Conservation (phyloP, 2,113 vertebrate species). For the Ciconia maguari region DNA sequence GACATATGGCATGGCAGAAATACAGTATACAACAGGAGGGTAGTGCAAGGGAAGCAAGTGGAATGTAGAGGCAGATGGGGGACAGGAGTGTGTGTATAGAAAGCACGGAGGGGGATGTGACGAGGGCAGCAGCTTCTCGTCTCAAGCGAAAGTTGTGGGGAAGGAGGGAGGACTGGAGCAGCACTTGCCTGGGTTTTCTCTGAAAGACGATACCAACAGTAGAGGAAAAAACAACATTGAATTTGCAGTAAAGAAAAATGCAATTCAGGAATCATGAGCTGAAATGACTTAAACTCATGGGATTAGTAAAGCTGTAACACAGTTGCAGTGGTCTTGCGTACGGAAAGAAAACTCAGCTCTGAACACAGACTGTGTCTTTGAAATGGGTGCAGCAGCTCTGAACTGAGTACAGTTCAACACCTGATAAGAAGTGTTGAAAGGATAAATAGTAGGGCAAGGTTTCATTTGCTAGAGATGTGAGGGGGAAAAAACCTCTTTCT, state of each 20-base stretch:
- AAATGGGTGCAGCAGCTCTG: background rate
- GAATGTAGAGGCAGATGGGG: background rate
- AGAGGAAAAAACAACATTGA: background rate
- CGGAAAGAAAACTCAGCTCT: background rate
- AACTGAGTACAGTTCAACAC: background rate
- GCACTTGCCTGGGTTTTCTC: background rate
- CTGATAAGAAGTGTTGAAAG: background rate
- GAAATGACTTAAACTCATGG: background rate
- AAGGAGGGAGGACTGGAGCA: background rate
- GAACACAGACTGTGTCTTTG: background rate
- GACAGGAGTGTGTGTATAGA: background rate
- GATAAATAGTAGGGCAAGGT: background rate
- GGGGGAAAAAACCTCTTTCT: background rate
- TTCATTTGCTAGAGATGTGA: background rate
- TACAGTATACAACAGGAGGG: background rate
- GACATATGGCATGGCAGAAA: background rate
- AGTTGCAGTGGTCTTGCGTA: background rate
- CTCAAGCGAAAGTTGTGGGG: background rate
- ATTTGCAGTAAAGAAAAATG: background rate
- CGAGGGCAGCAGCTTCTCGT: background rate
- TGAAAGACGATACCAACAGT: background rate
- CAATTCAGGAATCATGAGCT: background rate
- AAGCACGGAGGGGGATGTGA: background rate
- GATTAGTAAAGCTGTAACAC: background rate
- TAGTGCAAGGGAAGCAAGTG: background rate